Conservation (phyloP, 2,888 invertebrate species). For the Stictocephala bisonia region DNA sequence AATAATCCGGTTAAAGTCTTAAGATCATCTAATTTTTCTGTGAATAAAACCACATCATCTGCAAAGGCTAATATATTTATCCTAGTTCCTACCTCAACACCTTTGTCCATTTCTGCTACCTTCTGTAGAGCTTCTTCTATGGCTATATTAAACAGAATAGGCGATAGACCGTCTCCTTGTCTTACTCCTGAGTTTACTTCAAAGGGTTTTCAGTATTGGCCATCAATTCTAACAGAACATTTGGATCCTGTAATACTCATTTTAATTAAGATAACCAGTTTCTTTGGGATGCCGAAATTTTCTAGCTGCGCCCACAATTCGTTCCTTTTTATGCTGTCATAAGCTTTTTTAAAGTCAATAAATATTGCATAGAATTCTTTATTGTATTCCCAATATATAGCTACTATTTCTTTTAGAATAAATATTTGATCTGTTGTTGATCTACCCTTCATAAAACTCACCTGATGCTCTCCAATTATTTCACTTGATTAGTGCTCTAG, state of each 20-base stretch:
- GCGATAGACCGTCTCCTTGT: slow-evolving; percentile 44
- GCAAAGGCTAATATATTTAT: slow-evolving; percentile 41
- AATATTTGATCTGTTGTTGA: slow-evolving; percentile 12
- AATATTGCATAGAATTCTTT: slow-evolving; percentile 37
- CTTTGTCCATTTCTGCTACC: slow-evolving; percentile 22
- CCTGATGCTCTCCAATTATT: slow-evolving; percentile 42
- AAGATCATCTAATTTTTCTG: slow-evolving; percentile 34
- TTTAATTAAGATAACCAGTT: slow-evolving; percentile 31
- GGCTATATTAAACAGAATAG: slow-evolving; percentile 34
- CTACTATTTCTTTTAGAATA: neutral
- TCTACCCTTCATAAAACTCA: slow-evolving; percentile 24
- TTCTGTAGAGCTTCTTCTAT: slow-evolving; percentile 41
- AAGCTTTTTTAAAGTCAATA: slow-evolving; percentile 16
- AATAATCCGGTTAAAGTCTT: slow-evolving; percentile 8
- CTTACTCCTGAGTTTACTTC: slow-evolving; percentile 28
- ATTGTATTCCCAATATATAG: neutral
- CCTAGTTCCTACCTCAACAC: neutral
- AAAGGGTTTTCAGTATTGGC: slow-evolving; percentile 11
- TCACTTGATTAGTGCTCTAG: slow-evolving; percentile 22
- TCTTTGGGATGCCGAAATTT: slow-evolving; percentile 44
- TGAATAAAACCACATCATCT: slow-evolving; percentile 31
- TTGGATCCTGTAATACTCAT: slow-evolving; percentile 2
- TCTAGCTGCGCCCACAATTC: slow-evolving; percentile 38
- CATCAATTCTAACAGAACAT: slow-evolving; percentile 44
- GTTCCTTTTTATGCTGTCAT: slow-evolving; percentile 38